Base-by-base conservation (phyloP, 2,888 invertebrate genomes). In the Elaeidobius kamerunicus region DNA sequence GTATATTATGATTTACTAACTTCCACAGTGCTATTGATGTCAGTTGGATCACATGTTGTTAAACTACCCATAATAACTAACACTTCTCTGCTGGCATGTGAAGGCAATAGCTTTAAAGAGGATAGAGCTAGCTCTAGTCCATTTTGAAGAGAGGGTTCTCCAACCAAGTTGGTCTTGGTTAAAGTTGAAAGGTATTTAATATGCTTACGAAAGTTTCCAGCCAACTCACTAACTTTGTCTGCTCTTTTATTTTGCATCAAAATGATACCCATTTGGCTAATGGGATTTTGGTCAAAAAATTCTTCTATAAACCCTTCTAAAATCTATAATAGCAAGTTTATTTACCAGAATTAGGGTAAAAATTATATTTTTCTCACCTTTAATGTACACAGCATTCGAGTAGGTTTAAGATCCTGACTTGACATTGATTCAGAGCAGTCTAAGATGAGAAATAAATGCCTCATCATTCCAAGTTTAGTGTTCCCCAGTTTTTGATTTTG, bases 251-350 rank as follows among this genome's bases (percentile, higher is more conserved):
- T 95, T 66, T 88, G 87, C 67, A 95, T 88, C 7, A 85, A 78
- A 58, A 99, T 88, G 28, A 99, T 76, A 17, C 98, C 98, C 59
- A 99, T 76, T 73, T 99, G 99, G 69, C 97, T 96, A 46, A 99
- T 89, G 7, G 99, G 99, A 75, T 99, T 99, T 73, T 97, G 95
- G 73, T 98, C 97, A 73, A 98, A 97, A 70, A 91, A 99, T 71
- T 97, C 96, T 63, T 95, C 91, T 52, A 99, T 84, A 72, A 98
- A 99, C 59, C 85, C 83, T 74, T 95, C 91, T 55, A 99, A 70
- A 11, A 96, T 76, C 91, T 94, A 70, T 60, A 81, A 77, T 43
- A 20, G 1, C 9, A 3, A 43, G 9, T 43, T n/a, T n/a, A n/a
- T n/a, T n/a, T n/a, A n/a, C n/a, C n/a, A n/a, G n/a, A n/a, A n/a